Evolutionary conservation across 1,140 invertebrate genomes (phyloP).

Genomic region (Lethrus apterus): DNA sequence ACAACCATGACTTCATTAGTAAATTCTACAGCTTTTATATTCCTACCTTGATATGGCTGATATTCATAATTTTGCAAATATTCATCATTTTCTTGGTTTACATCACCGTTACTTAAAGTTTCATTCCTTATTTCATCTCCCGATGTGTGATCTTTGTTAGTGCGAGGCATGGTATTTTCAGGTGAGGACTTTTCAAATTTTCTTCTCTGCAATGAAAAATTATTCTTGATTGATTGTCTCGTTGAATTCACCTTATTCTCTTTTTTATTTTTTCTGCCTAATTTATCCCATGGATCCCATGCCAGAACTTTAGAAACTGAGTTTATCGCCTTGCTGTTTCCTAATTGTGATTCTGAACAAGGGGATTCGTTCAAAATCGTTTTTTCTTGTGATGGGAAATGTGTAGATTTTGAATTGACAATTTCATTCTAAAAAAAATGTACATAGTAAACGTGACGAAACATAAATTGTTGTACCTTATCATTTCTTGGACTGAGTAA

Average conservation of each 20-base stretch:
- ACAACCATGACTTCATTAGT: constrained; percentile 25
- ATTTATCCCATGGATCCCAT: constrained; percentile 27
- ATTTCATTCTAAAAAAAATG: constrained; percentile 8
- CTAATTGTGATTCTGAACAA: constrained; percentile 21
- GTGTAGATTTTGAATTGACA: constrained; percentile 15
- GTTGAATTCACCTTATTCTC: constrained; percentile 1
- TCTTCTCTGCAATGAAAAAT: constrained; percentile 11
- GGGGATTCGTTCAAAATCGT: constrained; percentile 15
- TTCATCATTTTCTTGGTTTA: not conserved
- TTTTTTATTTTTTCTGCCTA: constrained; percentile 21
- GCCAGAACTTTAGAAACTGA: constrained; percentile 21
- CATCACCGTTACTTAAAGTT: not conserved
- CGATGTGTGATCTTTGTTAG: constrained; percentile 16
- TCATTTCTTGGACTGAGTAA: constrained; percentile 12
- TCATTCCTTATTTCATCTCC: constrained; percentile 17
- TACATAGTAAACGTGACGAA: not conserved
- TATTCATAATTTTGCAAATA: constrained; percentile 18
- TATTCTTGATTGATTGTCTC: not conserved
- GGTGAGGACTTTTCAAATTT: constrained; percentile 17
- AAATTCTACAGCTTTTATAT: constrained; percentile 21
- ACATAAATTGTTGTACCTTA: constrained; percentile 6
- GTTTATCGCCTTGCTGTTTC: constrained; percentile 15
- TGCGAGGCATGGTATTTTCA: constrained; percentile 7
- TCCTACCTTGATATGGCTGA: constrained; percentile 19
- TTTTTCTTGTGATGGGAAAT: constrained; percentile 18